Evolutionary conservation across 2,113 vertebrate genomes (phyloP).

Genomic region (Myrmophylax atrothorax): DNA sequence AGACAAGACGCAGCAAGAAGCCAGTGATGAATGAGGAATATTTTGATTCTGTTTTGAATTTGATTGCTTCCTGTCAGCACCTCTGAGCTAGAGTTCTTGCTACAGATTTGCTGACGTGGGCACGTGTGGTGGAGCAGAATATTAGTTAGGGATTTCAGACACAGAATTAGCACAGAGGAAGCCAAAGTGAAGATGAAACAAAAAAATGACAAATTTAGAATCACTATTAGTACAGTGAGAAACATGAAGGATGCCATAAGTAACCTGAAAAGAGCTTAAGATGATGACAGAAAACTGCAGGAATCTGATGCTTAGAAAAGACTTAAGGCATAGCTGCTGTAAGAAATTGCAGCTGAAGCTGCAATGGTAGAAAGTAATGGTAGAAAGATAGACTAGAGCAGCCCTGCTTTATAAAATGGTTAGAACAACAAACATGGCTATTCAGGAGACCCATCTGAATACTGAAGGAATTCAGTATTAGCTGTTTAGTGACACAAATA

Average conservation of each 20-base stretch:
- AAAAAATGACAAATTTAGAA: background rate
- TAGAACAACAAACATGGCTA: background rate
- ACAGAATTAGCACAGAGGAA: background rate
- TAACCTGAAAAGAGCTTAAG: background rate
- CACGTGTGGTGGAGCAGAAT: background rate
- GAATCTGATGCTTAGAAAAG: background rate
- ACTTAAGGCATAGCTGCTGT: background rate
- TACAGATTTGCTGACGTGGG: background rate
- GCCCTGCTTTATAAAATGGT: background rate
- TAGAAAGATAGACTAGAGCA: background rate
- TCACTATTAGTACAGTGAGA: background rate
- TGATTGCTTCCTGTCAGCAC: background rate
- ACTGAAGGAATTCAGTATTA: background rate
- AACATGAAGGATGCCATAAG: background rate
- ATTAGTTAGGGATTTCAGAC: background rate
- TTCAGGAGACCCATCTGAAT: background rate
- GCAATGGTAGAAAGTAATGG: background rate
- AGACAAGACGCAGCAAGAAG: background rate
- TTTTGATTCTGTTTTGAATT: slow-evolving; percentile 18
- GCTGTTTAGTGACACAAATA: background rate
- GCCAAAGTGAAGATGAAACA: background rate
- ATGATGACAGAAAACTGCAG: background rate
- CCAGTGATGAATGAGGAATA: background rate
- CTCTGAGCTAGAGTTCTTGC: background rate
- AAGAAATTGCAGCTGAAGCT: background rate